These are phyloP conservation scores for Parauchenoglanis punctatus DNA, from an alignment of 2,797 vertebrate species.

Conservation along the genomic window DNA sequence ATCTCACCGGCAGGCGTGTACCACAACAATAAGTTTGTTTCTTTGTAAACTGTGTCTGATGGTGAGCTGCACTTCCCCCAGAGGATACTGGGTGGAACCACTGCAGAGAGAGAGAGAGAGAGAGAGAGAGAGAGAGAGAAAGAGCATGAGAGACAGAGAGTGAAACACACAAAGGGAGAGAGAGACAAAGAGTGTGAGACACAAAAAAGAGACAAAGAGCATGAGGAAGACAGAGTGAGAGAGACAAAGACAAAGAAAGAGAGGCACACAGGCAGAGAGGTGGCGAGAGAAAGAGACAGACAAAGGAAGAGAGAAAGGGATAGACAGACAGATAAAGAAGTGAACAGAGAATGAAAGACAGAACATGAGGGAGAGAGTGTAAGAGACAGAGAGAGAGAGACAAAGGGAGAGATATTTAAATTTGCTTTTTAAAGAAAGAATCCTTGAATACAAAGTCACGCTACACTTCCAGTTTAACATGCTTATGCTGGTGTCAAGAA, in stretches of 20 bases:
- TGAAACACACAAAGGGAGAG: too few species aligned
- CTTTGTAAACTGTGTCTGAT: conserved; percentile 94
- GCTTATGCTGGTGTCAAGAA: too few species aligned
- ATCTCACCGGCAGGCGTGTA: conserved; percentile 90
- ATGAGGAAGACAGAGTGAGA: neutral
- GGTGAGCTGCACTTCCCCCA: conserved; percentile 95
- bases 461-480: too few species aligned
- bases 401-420: neutral
- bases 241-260: neutral
- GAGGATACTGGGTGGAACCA: conserved; percentile 83
- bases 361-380: neutral
- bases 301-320: neutral
- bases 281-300: too few species aligned
- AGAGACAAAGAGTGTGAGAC: too few species aligned
- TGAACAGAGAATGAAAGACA: too few species aligned
- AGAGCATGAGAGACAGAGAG: neutral
- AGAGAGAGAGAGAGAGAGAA: neutral
- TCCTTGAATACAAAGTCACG: too few species aligned
- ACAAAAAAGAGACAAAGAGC: neutral
- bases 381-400: neutral
- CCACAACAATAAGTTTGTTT: conserved; percentile 95
- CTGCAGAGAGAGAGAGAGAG: conserved; percentile 67
- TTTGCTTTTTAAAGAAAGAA: too few species aligned
- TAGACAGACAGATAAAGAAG: neutral
- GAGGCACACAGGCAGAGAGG: neutral